Base-by-base conservation (phyloP, 1,140 invertebrate genomes). In the Papilio polyxenes region DNA sequence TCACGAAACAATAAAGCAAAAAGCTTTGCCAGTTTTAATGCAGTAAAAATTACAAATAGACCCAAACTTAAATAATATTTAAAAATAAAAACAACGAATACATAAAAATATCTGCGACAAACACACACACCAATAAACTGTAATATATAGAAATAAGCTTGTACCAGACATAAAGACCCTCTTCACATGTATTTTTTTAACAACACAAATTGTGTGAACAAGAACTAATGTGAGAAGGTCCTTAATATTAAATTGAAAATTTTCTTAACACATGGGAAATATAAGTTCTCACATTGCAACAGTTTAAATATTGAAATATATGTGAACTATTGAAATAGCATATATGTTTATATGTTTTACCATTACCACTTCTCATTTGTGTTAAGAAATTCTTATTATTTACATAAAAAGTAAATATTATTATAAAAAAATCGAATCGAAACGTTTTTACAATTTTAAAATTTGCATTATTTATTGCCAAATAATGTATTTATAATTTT, bases 381-480 rank as follows among this genome's bases (percentile, higher is more conserved):
- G 4, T 9, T 20, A 20, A 20, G 65, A 72, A 15, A 72, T 31
- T 31, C 23, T 31, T 31, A 31, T 0, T 31, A 31, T 31, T 31
- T 37, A 15, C 23, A 72, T 72, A 72, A 7, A 59, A 59, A 59
- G 56, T 59, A 59, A n/a, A n/a, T 59, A 20, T 8, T 6, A 59
- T 59, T 59, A 59, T 20, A 31, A 59, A 59, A 59, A 20, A 59
- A 59, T 59, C n/a, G 11, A 72, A 72, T 65, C 62, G 31, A 65
- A 31, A 65, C 23, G 20, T 40, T 40, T 72, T 72, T 56, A 44
- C 8, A 8, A 37, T 5, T 5, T 23, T 37, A 72, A 4, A 40
- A 40, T 72, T 72, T 72, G 65, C 65, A 72, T 72, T 72, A 72
- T 72, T 37, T 37, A 37, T 72, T 72, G 65, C 65, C 65, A 65